phyloP scores from a whole-genome alignment of 2,797 vertebrate genomes.

The Anas georgica region DNA sequence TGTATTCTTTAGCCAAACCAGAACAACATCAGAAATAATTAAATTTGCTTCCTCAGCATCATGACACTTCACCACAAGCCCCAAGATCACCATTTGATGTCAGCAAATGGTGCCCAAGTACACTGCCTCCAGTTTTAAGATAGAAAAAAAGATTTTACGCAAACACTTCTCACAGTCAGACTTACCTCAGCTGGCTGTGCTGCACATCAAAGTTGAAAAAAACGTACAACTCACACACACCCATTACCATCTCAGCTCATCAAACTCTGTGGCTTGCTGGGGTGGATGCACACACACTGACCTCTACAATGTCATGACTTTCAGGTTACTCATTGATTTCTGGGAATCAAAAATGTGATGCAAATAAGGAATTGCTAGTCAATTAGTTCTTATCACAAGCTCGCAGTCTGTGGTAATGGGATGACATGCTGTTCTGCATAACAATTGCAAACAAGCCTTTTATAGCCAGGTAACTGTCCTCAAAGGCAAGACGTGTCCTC shows the following conservation, averaged over 20 bases:
- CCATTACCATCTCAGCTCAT: slow-evolving; percentile 25
- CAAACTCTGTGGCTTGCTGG: not conserved
- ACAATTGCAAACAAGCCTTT: slow-evolving; percentile 26
- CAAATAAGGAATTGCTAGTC: slow-evolving; percentile 53
- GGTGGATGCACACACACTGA: not conserved
- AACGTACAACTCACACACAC: not conserved
- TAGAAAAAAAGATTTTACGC: not conserved
- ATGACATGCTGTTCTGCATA: not conserved
- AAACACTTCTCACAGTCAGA: not conserved
- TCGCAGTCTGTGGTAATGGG: not conserved
- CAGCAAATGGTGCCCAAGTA: not conserved
- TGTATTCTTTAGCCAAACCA: not conserved
- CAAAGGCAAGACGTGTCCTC: not conserved
- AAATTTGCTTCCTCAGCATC: not conserved
- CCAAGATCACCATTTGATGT: not conserved
- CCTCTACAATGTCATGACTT: slow-evolving; percentile 60
- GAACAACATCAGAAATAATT: not conserved
- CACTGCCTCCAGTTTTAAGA: not conserved
- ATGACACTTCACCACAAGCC: not conserved
- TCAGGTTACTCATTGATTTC: slow-evolving; percentile 55
- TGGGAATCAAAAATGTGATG: not conserved
- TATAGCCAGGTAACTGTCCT: slow-evolving; percentile 44
- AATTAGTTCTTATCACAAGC: slow-evolving; percentile 52
- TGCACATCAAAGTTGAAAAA: not conserved
- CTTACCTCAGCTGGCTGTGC: not conserved